Evolutionary conservation across 2,113 vertebrate species (phyloP).

Genomic region (cat (Felis catus)): F.catus_Fca126_mat1.0 CM031419.1:7928501-7929000

Average conservation of each 20-base stretch:
- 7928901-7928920: not conserved
- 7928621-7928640: not conserved
- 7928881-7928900: too few species aligned
- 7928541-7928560: not conserved
- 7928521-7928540: not conserved
- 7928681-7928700: not conserved
- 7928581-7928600: not conserved
- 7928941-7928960: not conserved
- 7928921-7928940: not conserved
- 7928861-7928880: not conserved
- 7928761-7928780: not conserved
- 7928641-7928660: not conserved
- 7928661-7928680: not conserved
- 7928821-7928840: not conserved
- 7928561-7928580: not conserved
- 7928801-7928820: not conserved
- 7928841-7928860: fast-evolving
- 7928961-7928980: not conserved
- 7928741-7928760: not conserved
- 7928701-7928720: not conserved
- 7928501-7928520: not conserved
- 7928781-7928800: not conserved
- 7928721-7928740: not conserved
- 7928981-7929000: fast-evolving
- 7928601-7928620: not conserved